Evolutionary conservation across 1,140 invertebrate species (phyloP).

Genomic region (Galendromus occidentalis): DNA sequence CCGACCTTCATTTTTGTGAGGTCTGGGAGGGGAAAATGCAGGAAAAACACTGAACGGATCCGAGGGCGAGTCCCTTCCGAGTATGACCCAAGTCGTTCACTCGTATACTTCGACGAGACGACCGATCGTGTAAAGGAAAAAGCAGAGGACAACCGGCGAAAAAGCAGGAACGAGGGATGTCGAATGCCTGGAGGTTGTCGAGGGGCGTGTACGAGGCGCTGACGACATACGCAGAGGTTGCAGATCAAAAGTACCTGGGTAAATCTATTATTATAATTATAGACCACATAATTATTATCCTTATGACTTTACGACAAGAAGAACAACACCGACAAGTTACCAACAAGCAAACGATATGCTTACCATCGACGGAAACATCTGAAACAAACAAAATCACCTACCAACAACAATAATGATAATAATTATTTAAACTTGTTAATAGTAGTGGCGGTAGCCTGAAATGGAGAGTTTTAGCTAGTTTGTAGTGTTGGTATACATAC

Average conservation of each 20-base stretch:
- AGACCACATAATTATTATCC: slow-evolving; percentile 3
- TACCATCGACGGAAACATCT: not conserved
- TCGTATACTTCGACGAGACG: not conserved
- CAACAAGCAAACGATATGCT: not conserved
- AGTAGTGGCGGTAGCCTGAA: not conserved
- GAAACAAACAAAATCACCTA: not conserved
- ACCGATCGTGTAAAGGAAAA: not conserved
- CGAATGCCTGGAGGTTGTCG: not conserved
- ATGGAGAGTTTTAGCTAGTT: not conserved
- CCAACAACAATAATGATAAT: not conserved
- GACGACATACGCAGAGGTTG: slow-evolving; percentile 7
- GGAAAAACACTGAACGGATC: no score
- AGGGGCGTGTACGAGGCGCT: not conserved
- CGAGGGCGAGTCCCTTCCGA: no score
- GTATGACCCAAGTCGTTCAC: not conserved
- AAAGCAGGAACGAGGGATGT: not conserved
- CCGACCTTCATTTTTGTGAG: no score
- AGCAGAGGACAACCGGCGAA: not conserved
- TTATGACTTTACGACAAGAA: not conserved
- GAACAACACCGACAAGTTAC: no score
- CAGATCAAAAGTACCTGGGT: slow-evolving; percentile 11
- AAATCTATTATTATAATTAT: slow-evolving; percentile 8
- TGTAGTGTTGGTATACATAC: not conserved
- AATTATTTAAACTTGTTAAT: not conserved
- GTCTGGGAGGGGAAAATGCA: no score